phyloP scores from a whole-genome alignment of 2,797 vertebrate genomes.

The Neostethus bicornis region DNA sequence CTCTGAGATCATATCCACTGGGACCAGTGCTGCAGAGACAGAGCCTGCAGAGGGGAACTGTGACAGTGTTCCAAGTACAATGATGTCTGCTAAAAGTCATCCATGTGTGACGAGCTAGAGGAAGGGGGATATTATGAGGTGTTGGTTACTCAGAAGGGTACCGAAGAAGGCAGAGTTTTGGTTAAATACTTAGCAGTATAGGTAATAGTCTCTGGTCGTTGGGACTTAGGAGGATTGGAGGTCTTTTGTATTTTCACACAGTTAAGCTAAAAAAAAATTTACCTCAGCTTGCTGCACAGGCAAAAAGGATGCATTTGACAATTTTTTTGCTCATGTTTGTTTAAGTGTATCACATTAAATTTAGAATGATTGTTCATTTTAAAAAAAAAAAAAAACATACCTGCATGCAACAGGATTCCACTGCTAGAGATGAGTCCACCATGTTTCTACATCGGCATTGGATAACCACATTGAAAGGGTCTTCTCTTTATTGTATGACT shows the following conservation, averaged over 20 bases:
- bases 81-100: conserved; percentile 66
- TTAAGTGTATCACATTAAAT: background rate
- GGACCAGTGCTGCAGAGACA: conserved; percentile 58
- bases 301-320: background rate
- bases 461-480: background rate
- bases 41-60: conserved; percentile 50
- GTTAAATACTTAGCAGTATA: conserved; percentile 10
- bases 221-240: background rate
- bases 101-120: conserved; percentile 59
- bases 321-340: background rate
- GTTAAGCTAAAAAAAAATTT: too few relatives aligned
- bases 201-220: background rate
- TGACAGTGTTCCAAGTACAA: conserved; percentile 71
- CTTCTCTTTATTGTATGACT: background rate
- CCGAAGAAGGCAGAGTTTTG: conserved; percentile 16
- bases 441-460: background rate
- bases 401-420: background rate
- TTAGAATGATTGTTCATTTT: background rate
- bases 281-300: background rate
- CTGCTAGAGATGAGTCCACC: too few relatives aligned
- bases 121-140: conserved; percentile 37
- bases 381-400: background rate
- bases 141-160: conserved; percentile 34
- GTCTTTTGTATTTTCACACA: too few relatives aligned
- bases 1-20: conserved; percentile 73